These are phyloP conservation scores for Nothocercus julius DNA, from an alignment of 2,113 vertebrate genomes.

Conservation along the genomic window DNA sequence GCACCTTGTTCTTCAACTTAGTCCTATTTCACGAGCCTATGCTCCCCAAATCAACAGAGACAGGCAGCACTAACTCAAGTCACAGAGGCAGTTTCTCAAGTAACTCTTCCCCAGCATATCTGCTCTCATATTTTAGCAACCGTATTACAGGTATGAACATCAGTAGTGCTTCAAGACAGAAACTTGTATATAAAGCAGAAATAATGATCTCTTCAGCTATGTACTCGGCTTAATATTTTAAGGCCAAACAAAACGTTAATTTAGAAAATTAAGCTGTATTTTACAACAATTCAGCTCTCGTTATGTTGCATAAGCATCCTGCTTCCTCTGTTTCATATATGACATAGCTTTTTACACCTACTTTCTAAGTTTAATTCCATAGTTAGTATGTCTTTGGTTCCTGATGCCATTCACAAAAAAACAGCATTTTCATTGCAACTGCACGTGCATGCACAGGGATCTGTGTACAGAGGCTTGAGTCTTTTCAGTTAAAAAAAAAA, in stretches of 20 bases:
- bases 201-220: not conserved
- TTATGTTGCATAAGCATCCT: not conserved
- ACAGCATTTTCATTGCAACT: not conserved
- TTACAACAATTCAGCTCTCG: not conserved
- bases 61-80: not conserved
- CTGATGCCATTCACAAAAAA: not conserved
- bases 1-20: not conserved
- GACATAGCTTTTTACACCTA: constrained; percentile 30
- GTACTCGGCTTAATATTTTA: not conserved
- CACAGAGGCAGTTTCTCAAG: not conserved
- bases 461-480: not conserved
- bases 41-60: not conserved
- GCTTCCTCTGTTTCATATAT: not conserved
- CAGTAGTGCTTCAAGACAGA: not conserved
- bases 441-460: not conserved
- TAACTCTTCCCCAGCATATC: not conserved
- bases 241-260: not conserved
- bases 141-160: not conserved
- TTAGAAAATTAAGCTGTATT: not conserved
- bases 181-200: not conserved
- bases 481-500: not conserved
- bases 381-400: not conserved
- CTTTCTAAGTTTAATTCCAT: not conserved
- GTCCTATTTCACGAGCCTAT: not conserved
- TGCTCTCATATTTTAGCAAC: not conserved